These are phyloP conservation scores for Scotopteryx bipunctaria DNA, from an alignment of 2,888 invertebrate genomes.

Conservation along the genomic window DNA sequence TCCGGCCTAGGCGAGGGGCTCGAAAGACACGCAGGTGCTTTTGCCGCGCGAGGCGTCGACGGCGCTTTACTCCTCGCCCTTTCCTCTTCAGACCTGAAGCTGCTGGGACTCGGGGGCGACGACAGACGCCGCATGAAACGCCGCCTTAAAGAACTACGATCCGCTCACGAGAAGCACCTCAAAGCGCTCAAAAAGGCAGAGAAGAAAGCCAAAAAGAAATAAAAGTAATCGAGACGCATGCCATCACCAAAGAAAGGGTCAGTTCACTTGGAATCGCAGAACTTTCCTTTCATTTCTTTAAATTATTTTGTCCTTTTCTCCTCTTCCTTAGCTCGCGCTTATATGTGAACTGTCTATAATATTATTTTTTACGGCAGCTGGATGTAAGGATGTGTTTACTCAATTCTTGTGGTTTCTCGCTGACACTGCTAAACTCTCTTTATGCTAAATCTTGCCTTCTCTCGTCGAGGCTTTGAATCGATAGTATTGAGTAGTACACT, in stretches of 20 bases:
- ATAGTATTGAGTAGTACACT: slow-evolving; percentile 31
- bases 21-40: slow-evolving; percentile 94
- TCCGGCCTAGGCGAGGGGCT: slow-evolving; percentile 91
- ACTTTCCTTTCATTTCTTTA: slow-evolving; percentile 9
- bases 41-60: slow-evolving; percentile 94
- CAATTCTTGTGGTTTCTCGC: slow-evolving; percentile 33
- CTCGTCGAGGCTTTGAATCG: slow-evolving; percentile 27
- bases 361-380: slow-evolving; percentile 32
- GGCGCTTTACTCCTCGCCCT: slow-evolving; percentile 93
- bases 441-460: slow-evolving; percentile 41
- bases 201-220: slow-evolving; percentile 90
- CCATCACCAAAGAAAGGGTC: slow-evolving; percentile 56
- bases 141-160: slow-evolving; percentile 92
- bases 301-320: slow-evolving; percentile 21
- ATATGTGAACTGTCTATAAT: slow-evolving; percentile 42
- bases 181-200: slow-evolving; percentile 94
- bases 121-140: slow-evolving; percentile 91
- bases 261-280: slow-evolving; percentile 45
- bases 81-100: slow-evolving; percentile 96
- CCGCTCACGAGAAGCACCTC: slow-evolving; percentile 93
- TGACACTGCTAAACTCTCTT: slow-evolving; percentile 29
- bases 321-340: slow-evolving; percentile 17
- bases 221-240: slow-evolving; percentile 41
- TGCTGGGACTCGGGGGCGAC: slow-evolving; percentile 91
- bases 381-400: slow-evolving; percentile 28